A percentile compares a stretch with the other conserved stretches of the same genome.
phyloP scores from a whole-genome alignment of 2,888 invertebrate species.

The Monochamus alternatus region DNA sequence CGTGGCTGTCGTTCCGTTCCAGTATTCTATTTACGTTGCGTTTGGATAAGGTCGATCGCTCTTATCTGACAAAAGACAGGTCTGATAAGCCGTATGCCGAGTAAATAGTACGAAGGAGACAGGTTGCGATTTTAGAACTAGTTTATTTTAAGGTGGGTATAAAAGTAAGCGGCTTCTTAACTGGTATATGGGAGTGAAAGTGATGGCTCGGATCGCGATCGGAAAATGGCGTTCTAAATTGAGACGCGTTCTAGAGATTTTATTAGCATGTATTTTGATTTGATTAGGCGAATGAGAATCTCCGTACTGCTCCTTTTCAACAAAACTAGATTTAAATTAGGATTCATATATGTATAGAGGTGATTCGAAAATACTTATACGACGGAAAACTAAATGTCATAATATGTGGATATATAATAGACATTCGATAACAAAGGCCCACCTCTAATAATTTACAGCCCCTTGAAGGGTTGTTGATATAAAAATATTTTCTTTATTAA shows the following conservation, averaged over 20 bases:
- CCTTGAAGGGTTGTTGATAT: no score
- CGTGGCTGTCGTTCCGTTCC: slow-evolving; percentile 38
- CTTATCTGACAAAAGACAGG: slow-evolving; percentile 49
- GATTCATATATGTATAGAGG: no score
- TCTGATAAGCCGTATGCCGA: slow-evolving; percentile 45
- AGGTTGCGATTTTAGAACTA: slow-evolving; percentile 24
- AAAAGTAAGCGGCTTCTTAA: slow-evolving; percentile 17
- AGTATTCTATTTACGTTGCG: slow-evolving; percentile 49
- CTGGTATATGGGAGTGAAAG: slow-evolving; percentile 21
- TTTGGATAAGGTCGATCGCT: slow-evolving; percentile 46
- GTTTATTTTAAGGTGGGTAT: slow-evolving; percentile 29
- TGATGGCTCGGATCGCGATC: slow-evolving; percentile 3
- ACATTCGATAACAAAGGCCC: no score
- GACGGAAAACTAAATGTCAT: no score
- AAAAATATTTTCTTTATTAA: no score
- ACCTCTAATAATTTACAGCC: no score
- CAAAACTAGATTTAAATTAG: no score
- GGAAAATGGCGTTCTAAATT: slow-evolving; percentile 13
- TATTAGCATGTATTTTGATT: neutral
- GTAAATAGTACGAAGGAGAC: slow-evolving; percentile 45
- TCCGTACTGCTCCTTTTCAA: no score
- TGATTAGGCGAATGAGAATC: no score
- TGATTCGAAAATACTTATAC: no score
- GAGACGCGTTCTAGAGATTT: neutral
- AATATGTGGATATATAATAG: no score